Base-by-base conservation (phyloP, 2,888 invertebrate genomes). In the Ophion slaviceki region DNA sequence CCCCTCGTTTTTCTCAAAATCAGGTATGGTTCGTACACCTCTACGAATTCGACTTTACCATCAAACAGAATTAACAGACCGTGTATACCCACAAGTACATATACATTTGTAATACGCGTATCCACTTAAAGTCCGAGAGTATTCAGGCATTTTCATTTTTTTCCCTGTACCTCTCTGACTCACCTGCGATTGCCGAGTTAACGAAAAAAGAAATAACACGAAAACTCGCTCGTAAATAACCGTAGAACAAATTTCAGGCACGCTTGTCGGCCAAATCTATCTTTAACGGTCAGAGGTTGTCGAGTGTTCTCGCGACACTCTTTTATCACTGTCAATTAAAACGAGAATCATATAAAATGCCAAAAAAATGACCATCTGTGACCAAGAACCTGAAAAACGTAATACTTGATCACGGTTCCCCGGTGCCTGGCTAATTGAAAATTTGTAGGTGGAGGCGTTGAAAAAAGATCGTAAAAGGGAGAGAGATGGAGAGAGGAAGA, bases 161-260 rank as follows among this genome's bases (percentile, higher is more conserved):
- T 70, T 64, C 57, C 77, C 68, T 59, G 62, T 64, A 24, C n/a
- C 47, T 57, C 45, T 61, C 74, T 47, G 40, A 32, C 36, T 57
- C 74, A 24, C 53, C 14, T 62, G 64, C n/a, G 71, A 82, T 66
- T 45, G 17, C 75, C 62, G 67, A 17, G 84, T 82, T 80, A 84
- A 80, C 84, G 86, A 80, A 84, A 89, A 4, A 32, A 28, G 4
- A 32, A 89, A 89, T 89, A 88, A 92, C 90, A 90, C 90, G 91
- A 89, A 91, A 92, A 91, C 90, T 91, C 90, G 90, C 89, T 92
- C 92, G 91, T 92, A 92, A 92, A 92, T 92, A 91, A 90, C 88
- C 88, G 70, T 70, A 85, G 90, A 91, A 92, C 92, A 91, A 91
- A 92, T 91, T 87, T 92, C 90, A 90, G 90, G 90, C 90, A 91